Conservation (phyloP, 2,113 vertebrate species). For the Trochalopteron elliotii region DNA sequence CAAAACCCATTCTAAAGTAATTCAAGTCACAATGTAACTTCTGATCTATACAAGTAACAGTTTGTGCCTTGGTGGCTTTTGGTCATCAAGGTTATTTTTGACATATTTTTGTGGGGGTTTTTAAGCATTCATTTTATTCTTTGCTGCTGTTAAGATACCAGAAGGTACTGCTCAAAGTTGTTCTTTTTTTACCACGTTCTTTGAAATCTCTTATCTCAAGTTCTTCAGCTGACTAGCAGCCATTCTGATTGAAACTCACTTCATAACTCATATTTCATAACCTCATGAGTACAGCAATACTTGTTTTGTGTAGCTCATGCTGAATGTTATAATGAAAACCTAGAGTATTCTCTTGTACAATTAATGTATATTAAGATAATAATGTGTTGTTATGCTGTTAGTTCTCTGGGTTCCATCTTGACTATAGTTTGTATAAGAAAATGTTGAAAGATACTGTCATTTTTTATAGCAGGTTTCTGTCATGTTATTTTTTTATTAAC, state of each 20-base stretch:
- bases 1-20: neutral
- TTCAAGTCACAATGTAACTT: neutral
- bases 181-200: neutral
- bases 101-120: rapidly evolving
- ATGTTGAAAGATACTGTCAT: neutral
- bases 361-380: neutral
- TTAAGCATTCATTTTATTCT: neutral
- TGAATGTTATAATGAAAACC: neutral
- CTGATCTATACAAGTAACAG: neutral
- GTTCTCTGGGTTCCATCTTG: neutral
- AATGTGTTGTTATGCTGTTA: neutral
- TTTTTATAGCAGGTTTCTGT: neutral
- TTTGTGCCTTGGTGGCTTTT: neutral
- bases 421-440: neutral
- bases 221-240: neutral
- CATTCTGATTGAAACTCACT: neutral
- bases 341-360: neutral
- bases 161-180: neutral
- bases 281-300: neutral
- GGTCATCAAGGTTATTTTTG: neutral
- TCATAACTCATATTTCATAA: neutral
- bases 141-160: neutral
- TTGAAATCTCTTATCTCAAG: neutral
- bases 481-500: neutral
- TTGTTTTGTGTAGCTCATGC: neutral